Evolutionary conservation across 2,888 invertebrate genomes (phyloP).

Genomic region (Ischnura elegans): DNA sequence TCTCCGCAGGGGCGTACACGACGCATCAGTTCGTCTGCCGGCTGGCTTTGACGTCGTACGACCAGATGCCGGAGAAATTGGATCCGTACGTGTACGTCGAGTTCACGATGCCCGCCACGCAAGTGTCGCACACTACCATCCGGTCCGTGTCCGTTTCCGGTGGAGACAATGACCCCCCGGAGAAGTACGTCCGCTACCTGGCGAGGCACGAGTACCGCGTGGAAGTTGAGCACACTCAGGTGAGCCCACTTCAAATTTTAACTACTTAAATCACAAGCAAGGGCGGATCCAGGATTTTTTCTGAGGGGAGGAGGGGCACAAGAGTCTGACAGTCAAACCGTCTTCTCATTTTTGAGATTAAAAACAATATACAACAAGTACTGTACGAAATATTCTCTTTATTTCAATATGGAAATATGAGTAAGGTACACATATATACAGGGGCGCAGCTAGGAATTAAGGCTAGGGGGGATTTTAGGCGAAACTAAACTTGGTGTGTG

Average conservation of each 20-base stretch:
- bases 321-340: too few relatives aligned
- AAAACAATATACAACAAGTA: too few relatives aligned
- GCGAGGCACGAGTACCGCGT: conserved; percentile 97
- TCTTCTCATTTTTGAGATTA: too few relatives aligned
- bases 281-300: too few relatives aligned
- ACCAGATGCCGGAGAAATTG: conserved; percentile 96
- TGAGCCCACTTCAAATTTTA: conserved; percentile 73
- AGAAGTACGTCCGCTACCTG: conserved; percentile 98
- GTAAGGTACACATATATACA: too few relatives aligned
- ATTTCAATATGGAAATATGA: too few relatives aligned
- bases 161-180: conserved; percentile 93
- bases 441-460: too few relatives aligned
- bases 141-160: conserved; percentile 94
- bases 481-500: too few relatives aligned
- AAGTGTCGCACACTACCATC: conserved; percentile 95
- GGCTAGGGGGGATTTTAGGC: too few relatives aligned
- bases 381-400: too few relatives aligned
- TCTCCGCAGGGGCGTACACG: conserved; percentile 93
- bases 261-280: too few relatives aligned
- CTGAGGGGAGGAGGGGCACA: too few relatives aligned
- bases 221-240: conserved; percentile 93
- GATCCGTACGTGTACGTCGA: conserved; percentile 94
- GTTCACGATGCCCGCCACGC: conserved; percentile 99
- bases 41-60: conserved; percentile 97
- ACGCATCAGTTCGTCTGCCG: conserved; percentile 97